phyloP scores from a whole-genome alignment of 2,888 invertebrate species.

The Ectemnius continuus region DNA sequence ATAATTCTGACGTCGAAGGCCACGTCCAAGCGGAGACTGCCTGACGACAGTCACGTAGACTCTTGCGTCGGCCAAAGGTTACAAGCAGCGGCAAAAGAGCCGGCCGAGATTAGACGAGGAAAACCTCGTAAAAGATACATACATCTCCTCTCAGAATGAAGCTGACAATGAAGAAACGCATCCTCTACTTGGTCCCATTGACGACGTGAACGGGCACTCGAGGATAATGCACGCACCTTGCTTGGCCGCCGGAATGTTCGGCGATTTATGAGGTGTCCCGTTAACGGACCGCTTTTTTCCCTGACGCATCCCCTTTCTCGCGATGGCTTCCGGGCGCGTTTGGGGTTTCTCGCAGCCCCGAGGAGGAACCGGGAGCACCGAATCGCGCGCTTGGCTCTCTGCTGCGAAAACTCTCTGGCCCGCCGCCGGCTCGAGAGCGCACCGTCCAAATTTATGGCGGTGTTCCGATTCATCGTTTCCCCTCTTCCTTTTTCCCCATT shows the following conservation, averaged over 20 bases:
- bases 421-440: no score
- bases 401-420: no score
- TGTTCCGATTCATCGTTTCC: conserved; percentile 1
- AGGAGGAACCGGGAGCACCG: neutral
- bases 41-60: conserved; percentile 1
- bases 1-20: neutral
- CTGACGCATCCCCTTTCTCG: conserved; percentile 1
- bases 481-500: conserved; percentile 1
- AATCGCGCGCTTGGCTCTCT: neutral
- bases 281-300: conserved; percentile 5
- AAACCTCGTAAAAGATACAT: neutral
- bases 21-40: neutral
- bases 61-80: neutral
- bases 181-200: neutral
- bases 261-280: conserved; percentile 7
- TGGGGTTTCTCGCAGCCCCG: neutral
- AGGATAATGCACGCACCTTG: neutral
- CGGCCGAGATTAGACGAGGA: neutral
- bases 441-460: conserved; percentile 1
- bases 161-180: conserved; percentile 6
- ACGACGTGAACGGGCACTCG: neutral
- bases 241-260: neutral
- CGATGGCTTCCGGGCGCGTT: conserved; percentile 6
- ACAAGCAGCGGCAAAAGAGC: neutral
- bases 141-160: neutral